These are phyloP conservation scores for Piaya cayana DNA, from an alignment of 2,113 vertebrate species.

Conservation along the genomic window DNA sequence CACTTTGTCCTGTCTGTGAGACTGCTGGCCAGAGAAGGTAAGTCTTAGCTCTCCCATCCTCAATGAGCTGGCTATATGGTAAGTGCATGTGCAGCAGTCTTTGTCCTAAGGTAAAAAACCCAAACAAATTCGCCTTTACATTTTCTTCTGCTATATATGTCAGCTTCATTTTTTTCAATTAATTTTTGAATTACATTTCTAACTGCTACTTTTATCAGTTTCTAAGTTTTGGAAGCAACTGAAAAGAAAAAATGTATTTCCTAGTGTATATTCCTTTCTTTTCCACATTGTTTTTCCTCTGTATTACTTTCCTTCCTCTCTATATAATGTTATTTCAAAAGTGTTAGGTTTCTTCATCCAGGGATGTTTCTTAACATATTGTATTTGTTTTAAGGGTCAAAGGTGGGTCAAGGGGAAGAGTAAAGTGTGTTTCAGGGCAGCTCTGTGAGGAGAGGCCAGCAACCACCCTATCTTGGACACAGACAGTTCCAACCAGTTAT, in stretches of 20 bases:
- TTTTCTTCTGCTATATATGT: background rate
- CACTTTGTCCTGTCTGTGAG: background rate
- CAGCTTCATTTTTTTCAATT: background rate
- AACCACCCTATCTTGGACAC: background rate
- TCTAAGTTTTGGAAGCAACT: background rate
- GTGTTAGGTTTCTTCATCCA: background rate
- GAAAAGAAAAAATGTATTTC: background rate
- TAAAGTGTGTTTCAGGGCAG: background rate
- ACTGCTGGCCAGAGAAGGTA: background rate
- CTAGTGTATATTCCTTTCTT: background rate
- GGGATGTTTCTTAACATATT: background rate
- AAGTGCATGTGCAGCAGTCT: accelerated
- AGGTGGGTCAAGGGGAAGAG: accelerated
- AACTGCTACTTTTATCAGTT: background rate
- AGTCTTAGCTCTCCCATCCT: background rate
- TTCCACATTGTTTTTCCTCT: accelerated
- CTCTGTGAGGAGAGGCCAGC: background rate
- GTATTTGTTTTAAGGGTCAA: background rate
- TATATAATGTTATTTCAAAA: background rate
- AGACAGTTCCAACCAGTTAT: accelerated
- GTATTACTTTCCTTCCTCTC: background rate
- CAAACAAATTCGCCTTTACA: accelerated
- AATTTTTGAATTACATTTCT: background rate
- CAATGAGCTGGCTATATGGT: background rate
- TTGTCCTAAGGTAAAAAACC: background rate